Base-by-base conservation (phyloP, 2,888 invertebrate species). In the Perizoma flavofasciatum region DNA sequence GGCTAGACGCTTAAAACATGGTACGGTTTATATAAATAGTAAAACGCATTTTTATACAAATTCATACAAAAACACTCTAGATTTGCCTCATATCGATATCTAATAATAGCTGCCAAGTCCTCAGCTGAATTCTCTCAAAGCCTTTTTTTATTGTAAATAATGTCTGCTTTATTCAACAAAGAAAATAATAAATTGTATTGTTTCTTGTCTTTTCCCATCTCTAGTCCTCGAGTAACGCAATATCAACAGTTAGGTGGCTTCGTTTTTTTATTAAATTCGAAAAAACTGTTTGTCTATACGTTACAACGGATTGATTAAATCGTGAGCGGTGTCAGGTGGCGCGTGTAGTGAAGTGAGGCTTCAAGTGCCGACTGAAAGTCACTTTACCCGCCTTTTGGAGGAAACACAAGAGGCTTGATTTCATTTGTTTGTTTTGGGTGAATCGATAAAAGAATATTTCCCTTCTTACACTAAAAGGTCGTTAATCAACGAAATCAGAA, bases 191-290 rank as follows among this genome's bases (percentile, higher is more conserved):
- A 49, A 32, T n/a, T 39, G 35, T 39, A 45, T 22, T 22, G 22
- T 22, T 9, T 51, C 34, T 43, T 51, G 35, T 44, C 9, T 8
- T 52, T 37, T 51, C 65, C 48, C 61, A 9, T 51, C 56, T 61
- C 62, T 68, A 66, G 49, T 11, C 49, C 49, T 59, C 70, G 59
- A 57, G 79, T 77, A 76, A 78, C 63, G 63, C 65, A 65, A 79
- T 70, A 69, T 72, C 61, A 55, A 61, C 71, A 68, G 61, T 69
- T 59, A 51, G 57, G 43, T 52, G 76, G 74, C 74, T 77, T 75
- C 76, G 65, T 64, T 65, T 75, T 78, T 81, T 79, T 80, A 77
- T 79, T 78, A 77, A 77, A 78, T 71, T 77, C 69, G 70, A 71
- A 61, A 68, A 67, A 68, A 67, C 57, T 70, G 68, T 66, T 70